A percentile compares a stretch with the other conserved stretches of the same genome.
Evolutionary conservation across 2,113 vertebrate species (phyloP).

Genomic region (Lophochroa leadbeateri): DNA sequence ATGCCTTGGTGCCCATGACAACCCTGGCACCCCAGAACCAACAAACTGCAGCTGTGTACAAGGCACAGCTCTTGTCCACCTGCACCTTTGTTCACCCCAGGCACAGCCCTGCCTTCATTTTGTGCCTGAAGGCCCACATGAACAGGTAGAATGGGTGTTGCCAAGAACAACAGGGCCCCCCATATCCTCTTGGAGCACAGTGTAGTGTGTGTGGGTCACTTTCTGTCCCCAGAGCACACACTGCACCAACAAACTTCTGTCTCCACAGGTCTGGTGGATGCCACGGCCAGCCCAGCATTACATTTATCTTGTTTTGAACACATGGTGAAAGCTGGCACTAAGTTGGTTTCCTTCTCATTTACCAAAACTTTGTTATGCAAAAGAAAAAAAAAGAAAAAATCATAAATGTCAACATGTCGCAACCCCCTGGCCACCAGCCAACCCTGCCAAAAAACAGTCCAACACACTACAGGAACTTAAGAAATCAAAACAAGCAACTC

Average conservation of each 20-base stretch:
- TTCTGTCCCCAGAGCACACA: not conserved
- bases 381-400: not conserved
- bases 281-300: not conserved
- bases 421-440: not conserved
- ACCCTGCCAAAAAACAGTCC: not conserved
- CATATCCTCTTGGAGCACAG: accelerated
- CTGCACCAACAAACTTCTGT: not conserved
- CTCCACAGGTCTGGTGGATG: not conserved
- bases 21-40: not conserved
- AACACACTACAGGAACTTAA: not conserved
- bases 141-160: not conserved
- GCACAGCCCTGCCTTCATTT: not conserved
- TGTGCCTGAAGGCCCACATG: not conserved
- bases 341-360: conserved; percentile 24
- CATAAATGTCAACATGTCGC: not conserved
- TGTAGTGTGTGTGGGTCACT: accelerated
- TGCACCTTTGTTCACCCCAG: not conserved
- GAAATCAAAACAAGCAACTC: not conserved
- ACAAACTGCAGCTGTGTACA: accelerated
- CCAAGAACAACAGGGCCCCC: not conserved
- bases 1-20: accelerated
- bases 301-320: conserved; percentile 12
- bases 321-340: not conserved
- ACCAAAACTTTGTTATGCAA: not conserved
- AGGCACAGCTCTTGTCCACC: not conserved